Evolutionary conservation across 2,888 invertebrate species (phyloP), one percentile per base, ranked within the genome.

Genomic region (Hipparchia semele): DNA sequence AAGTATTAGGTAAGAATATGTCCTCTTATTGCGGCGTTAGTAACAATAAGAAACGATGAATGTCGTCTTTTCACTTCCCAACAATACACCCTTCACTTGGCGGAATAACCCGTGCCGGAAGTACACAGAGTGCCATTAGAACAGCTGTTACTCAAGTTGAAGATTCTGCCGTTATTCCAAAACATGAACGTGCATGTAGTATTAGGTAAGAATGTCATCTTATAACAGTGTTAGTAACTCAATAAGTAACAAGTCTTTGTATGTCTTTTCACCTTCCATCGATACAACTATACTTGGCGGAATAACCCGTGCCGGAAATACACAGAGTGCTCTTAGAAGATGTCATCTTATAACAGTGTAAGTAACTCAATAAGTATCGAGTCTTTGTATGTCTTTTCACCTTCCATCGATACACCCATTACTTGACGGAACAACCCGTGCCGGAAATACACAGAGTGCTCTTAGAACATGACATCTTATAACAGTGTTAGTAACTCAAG

Each of bases 371-470:
- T n/a, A n/a, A n/a, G n/a, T n/a, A n/a, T n/a, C n/a, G 53, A 7
- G 95, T 98, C 98, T 6, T 5, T 98, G 97, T 83, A 95, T 98
- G 99, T 83, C 91, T 99, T 67, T 99, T 97, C 87, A 98, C 98
- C 0, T 95, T 96, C 0, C 96, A 96, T 78, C 94, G 96, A 60
- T 96, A 95, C 84, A 86, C 91, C 53, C 87, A 96, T 78, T 95
- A 96, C 73, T 90, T 98, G 76, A 83, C 96, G 6, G 94, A 95
- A 1, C 97, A 97, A 81, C 97, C 97, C 0, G 95, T 97, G 66
- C 98, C 99, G 0, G 99, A 99, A 91, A 97, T 99, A 83, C 96
- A 98, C 74, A 91, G 99, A 77, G 96, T 98, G 73, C 98, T 99
- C 1, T 92, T 99, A 39, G 98, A 98, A 86, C 97, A 98, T n/a